Evolutionary conservation across 2,113 vertebrate species (phyloP), one percentile per base, ranked within the genome.

Genomic region (Myotis yumanensis): DNA sequence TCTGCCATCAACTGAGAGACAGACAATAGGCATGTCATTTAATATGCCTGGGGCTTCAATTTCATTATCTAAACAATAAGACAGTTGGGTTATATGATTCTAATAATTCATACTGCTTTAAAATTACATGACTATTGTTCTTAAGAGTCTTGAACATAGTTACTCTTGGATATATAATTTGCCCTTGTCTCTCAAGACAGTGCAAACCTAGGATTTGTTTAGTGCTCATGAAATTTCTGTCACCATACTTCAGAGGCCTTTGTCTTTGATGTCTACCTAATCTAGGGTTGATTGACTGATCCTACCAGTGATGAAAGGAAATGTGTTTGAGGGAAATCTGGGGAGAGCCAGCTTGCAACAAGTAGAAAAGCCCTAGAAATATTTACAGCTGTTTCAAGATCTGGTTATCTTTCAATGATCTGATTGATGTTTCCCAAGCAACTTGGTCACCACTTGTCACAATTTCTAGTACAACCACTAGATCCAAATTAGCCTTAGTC

Each of bases 311-410:
- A 84, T 16, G 86, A 68, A 84, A 76, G 43, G 72, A 15, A 71
- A 80, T 86, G 7, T 86, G 4, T 80, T 57, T 51, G 46, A 76
- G 64, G 77, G 46, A 80, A 73, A n/a, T 64, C 25, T 75, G 23
- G 10, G 59, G 35, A 86, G 52, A 32, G 12, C 59, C 46, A 71
- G 46, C 59, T 79, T 62, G 46, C 23, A 90, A 59, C n/a, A 77
- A 54, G 20, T 73, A 3, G 72, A 71, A 94, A 46, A 30, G n/a
- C 40, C 77, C 75, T 37, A 88, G 82, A 94, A 96, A 82, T 94
- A 14, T 64, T 94, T 92, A 68, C 77, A 94, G 73, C 73, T 91
- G 0, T 94, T 90, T 96, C 32, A 75, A 75, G 40, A 83, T 86
- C 73, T 94, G 30, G 28, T 80, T 81, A 46, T 91, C 72, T 91